phyloP scores from a whole-genome alignment of 2,113 vertebrate species.

The Lampris incognitus region DNA sequence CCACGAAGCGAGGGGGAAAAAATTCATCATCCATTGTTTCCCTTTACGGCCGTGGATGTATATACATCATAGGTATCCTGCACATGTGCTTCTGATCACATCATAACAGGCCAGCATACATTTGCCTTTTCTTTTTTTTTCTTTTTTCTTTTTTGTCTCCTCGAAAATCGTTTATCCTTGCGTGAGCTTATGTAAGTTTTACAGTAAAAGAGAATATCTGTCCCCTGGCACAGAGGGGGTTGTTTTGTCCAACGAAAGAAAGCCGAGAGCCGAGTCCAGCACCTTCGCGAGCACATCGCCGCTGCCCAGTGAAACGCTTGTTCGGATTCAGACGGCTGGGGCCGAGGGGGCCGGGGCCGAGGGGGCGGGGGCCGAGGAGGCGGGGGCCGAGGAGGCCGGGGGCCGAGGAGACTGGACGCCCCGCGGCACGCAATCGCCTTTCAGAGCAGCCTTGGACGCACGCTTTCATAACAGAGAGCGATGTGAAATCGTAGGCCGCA shows the following conservation, averaged over 20 bases:
- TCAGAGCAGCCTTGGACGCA: slow-evolving; percentile 45
- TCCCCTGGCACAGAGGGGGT: slow-evolving; percentile 50
- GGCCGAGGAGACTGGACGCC: slow-evolving; percentile 54
- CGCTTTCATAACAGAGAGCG: slow-evolving; percentile 36
- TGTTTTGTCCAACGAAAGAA: slow-evolving; percentile 47
- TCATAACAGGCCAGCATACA: slow-evolving; percentile 42
- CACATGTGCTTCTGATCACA: slow-evolving; percentile 63
- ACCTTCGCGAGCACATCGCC: slow-evolving; percentile 49
- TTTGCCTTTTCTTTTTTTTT: slow-evolving; percentile 37
- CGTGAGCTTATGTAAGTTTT: slow-evolving; percentile 56
- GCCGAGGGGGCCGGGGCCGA: slow-evolving; percentile 40
- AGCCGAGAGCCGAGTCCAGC: slow-evolving; percentile 40
- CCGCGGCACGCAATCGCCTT: slow-evolving; percentile 47
- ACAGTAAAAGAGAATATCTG: slow-evolving; percentile 56
- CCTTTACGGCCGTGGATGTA: slow-evolving; percentile 30
- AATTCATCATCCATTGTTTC: slow-evolving; percentile 23
- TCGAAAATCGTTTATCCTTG: slow-evolving; percentile 58
- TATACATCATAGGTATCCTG: slow-evolving; percentile 41
- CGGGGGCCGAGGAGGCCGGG: slow-evolving; percentile 28
- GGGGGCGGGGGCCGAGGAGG: slow-evolving; percentile 48
- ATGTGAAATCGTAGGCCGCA: slow-evolving; percentile 8
- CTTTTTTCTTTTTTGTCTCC: background rate
- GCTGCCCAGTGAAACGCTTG: slow-evolving; percentile 51
- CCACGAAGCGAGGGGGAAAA: slow-evolving; percentile 6
- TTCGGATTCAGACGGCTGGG: slow-evolving; percentile 58